Conservation (phyloP, 2,888 invertebrate species). For the Dryadula phaetusa region DNA sequence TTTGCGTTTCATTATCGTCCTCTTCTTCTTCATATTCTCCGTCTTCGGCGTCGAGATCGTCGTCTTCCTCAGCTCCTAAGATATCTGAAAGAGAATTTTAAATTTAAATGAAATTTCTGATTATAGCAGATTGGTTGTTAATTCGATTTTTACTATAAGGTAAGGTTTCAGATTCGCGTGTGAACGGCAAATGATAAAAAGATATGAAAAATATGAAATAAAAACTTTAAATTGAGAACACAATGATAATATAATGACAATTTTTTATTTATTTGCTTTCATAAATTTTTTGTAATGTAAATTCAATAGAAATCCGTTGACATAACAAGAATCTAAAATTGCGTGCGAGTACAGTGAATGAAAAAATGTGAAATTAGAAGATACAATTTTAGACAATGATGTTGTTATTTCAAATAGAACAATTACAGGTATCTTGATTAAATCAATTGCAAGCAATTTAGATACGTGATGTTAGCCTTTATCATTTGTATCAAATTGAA, state of each 20-base stretch:
- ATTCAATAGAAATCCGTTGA: background rate
- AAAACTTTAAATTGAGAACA: no score
- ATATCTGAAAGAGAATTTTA: conserved; percentile 61
- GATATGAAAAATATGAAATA: no score
- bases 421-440: background rate
- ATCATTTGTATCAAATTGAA: background rate
- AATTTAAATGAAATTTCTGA: no score
- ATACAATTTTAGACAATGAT: conserved; percentile 9
- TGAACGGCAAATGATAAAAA: no score
- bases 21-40: conserved; percentile 63
- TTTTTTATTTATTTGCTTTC: no score
- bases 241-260: no score
- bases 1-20: conserved; percentile 46
- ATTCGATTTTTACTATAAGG: no score
- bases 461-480: background rate
- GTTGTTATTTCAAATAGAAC: background rate
- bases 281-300: background rate
- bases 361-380: conserved; percentile 11
- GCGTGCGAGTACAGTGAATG: background rate
- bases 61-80: conserved; percentile 68
- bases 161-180: no score
- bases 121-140: no score
- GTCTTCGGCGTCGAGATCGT: conserved; percentile 60
- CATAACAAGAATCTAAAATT: background rate
- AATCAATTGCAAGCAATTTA: conserved; percentile 9